Evolutionary conservation across 2,888 invertebrate genomes (phyloP).

Genomic region (Enchytraeus crypticus): DNA sequence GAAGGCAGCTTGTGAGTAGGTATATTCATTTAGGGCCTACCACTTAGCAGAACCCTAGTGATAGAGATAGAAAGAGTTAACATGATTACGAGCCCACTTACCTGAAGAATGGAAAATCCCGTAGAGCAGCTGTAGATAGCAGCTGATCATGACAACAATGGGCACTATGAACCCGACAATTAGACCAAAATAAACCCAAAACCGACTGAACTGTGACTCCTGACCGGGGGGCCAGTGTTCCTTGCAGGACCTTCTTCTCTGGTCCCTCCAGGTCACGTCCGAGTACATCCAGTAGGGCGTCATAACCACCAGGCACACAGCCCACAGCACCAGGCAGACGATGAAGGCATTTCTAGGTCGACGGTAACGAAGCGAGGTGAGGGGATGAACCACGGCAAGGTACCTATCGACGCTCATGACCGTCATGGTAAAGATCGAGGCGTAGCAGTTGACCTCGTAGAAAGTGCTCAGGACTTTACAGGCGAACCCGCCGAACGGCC

Average conservation of each 20-base stretch:
- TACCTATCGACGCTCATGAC: conserved; percentile 25
- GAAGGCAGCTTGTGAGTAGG: too few relatives aligned
- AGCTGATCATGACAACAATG: conserved; percentile 22
- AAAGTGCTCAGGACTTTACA: conserved; percentile 22
- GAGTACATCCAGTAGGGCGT: conserved; percentile 23
- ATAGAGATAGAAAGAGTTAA: too few relatives aligned
- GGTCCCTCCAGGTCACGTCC: not conserved
- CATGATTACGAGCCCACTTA: too few relatives aligned
- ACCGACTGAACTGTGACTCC: conserved; percentile 11
- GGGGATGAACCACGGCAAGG: conserved; percentile 22
- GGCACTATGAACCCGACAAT: conserved; percentile 20
- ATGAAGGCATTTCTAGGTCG: conserved; percentile 16
- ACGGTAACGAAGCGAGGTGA: conserved; percentile 19
- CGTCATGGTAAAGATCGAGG: conserved; percentile 25
- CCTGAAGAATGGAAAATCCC: not conserved
- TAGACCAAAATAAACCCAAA: conserved; percentile 21
- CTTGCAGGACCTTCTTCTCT: conserved; percentile 1
- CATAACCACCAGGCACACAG: conserved; percentile 15
- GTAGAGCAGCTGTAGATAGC: conserved; percentile 17
- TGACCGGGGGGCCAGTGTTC: conserved; percentile 12
- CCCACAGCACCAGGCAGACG: conserved; percentile 21
- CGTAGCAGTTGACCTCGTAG: conserved; percentile 22
- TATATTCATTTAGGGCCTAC: too few relatives aligned
- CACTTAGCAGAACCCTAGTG: too few relatives aligned
- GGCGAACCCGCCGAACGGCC: conserved; percentile 20